Percentiles rank a stretch among this genome's conserved stretches.
Conservation (phyloP, 2,888 invertebrate species). For the Rotaria macrura region DNA sequence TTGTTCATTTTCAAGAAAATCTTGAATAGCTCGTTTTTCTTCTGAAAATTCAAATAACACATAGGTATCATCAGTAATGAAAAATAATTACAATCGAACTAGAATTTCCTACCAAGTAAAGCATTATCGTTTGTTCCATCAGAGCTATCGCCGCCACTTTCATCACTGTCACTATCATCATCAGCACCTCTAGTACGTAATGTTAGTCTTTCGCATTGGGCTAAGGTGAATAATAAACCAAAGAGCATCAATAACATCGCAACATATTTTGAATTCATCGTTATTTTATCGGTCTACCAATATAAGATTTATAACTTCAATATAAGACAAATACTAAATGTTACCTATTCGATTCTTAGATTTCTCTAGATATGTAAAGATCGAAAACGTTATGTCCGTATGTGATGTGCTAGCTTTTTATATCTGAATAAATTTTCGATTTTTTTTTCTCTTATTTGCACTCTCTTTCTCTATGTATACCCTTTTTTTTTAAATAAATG, state of each 20-base stretch:
- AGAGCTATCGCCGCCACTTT: not conserved
- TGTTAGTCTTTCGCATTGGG: not conserved
- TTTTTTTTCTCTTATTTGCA: not conserved
- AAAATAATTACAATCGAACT: not conserved
- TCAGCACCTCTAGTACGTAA: not conserved
- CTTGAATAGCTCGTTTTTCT: not conserved
- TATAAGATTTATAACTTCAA: not conserved
- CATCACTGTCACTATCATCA: not conserved
- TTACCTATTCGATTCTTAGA: not conserved
- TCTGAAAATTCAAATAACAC: not conserved
- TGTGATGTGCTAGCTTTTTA: not conserved
- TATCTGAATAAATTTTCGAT: not conserved
- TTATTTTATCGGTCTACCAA: not conserved
- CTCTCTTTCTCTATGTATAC: not conserved
- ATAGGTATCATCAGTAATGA: too few relatives aligned
- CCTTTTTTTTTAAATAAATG: not conserved
- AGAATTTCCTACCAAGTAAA: not conserved
- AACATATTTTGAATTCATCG: not conserved
- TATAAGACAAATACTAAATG: not conserved
- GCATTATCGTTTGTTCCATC: not conserved
- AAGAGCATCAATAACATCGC: not conserved
- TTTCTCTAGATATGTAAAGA: not conserved
- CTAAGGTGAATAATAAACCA: not conserved
- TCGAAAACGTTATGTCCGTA: not conserved
- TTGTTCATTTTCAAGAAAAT: not conserved